phyloP scores from a whole-genome alignment of 2,113 vertebrate species.

The Sminthopsis crassicaudata region DNA sequence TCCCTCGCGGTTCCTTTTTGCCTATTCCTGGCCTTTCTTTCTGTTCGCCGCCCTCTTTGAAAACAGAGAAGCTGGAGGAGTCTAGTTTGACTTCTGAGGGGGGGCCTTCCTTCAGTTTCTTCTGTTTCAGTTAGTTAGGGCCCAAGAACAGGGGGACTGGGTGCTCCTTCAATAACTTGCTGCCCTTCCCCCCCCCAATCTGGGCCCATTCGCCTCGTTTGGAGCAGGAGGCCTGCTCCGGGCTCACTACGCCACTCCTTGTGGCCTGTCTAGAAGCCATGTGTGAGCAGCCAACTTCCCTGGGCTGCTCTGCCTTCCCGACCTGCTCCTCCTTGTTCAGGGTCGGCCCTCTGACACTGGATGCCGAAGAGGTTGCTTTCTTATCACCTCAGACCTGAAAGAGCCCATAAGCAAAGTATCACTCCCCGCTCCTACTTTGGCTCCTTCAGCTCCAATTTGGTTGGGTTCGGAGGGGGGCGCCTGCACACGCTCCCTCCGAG shows the following conservation, averaged over 20 bases:
- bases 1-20: background rate
- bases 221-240: background rate
- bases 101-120: background rate
- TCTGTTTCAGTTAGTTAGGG: background rate
- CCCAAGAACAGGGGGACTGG: background rate
- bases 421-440: background rate
- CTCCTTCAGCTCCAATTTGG: background rate
- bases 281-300: background rate
- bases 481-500: background rate
- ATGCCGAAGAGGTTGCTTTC: background rate
- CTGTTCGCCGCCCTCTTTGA: background rate
- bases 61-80: background rate
- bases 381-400: background rate
- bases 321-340: background rate
- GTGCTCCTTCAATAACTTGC: background rate
- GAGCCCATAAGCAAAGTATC: background rate
- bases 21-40: background rate
- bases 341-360: background rate
- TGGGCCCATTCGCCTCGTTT: too few species aligned
- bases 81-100: background rate
- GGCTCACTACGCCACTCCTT: background rate
- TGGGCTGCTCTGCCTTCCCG: background rate
- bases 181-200: background rate
- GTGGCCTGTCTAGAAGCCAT: background rate
- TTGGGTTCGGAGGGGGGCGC: too few species aligned